Percentiles rank a stretch among this genome's conserved stretches.
These are phyloP conservation scores for Aporophyla nigra DNA, from an alignment of 2,888 invertebrate genomes.

Conservation along the genomic window DNA sequence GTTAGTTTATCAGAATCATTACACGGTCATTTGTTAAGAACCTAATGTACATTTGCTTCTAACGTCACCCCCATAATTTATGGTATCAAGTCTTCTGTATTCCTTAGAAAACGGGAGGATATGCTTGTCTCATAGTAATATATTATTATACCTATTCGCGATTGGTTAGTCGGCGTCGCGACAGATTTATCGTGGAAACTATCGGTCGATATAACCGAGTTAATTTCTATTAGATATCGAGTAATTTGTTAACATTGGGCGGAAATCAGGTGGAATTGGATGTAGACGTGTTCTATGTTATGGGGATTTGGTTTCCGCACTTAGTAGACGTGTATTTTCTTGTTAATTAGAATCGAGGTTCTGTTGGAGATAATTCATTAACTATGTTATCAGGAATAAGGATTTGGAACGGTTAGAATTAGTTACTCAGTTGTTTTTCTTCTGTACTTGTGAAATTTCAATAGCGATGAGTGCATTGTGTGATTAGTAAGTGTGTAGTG, in stretches of 20 bases:
- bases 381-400: neutral
- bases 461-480: too few species aligned
- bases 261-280: conserved; percentile 19
- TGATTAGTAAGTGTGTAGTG: too few species aligned
- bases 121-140: conserved; percentile 56
- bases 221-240: conserved; percentile 46
- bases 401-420: too few species aligned
- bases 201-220: conserved; percentile 10
- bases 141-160: conserved; percentile 55
- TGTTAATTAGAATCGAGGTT: neutral
- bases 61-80: conserved; percentile 55
- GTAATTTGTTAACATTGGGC: conserved; percentile 49
- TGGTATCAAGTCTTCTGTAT: conserved; percentile 42
- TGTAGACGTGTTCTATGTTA: neutral
- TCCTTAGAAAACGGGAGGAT: conserved; percentile 54
- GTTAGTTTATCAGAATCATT: conserved; percentile 27
- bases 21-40: conserved; percentile 41
- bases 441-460: too few species aligned
- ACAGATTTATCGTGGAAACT: conserved; percentile 71
- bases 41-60: conserved; percentile 38
- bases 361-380: too few species aligned
- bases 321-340: neutral
- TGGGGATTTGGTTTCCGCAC: too few species aligned
- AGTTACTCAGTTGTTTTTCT: too few species aligned
- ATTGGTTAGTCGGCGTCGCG: conserved; percentile 63